Evolutionary conservation across 2,797 vertebrate species (phyloP).

Genomic region (Bovichtus variegatus): DNA sequence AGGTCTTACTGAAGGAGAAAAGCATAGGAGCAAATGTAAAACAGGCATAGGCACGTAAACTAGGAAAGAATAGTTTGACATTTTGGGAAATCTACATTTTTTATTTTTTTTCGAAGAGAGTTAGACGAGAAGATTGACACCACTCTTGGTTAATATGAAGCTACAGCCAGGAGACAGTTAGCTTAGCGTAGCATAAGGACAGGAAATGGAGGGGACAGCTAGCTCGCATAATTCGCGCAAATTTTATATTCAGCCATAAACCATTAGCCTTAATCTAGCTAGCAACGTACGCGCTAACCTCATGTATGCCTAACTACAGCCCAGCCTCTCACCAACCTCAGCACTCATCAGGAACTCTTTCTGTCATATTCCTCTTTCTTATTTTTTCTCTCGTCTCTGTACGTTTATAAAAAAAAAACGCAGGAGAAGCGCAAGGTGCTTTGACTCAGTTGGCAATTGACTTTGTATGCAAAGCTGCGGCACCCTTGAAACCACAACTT

Average conservation of each 20-base stretch:
- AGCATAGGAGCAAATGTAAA: conserved; percentile 1
- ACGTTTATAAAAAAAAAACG: neutral
- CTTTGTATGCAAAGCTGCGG: no score
- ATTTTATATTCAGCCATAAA: neutral
- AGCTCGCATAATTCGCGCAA: neutral
- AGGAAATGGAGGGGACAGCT: no score
- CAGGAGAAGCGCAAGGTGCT: neutral
- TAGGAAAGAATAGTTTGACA: neutral
- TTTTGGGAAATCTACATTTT: neutral
- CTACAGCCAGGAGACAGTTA: no score
- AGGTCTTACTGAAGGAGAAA: conserved; percentile 59
- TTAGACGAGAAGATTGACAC: neutral
- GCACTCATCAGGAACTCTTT: neutral
- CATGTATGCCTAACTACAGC: neutral
- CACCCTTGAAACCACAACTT: no score
- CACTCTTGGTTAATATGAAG: no score
- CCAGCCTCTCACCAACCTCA: neutral
- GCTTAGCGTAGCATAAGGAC: no score
- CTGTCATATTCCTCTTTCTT: neutral
- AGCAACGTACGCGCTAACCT: neutral
- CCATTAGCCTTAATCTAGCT: neutral
- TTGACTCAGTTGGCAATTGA: neutral
- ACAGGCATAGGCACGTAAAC: neutral
- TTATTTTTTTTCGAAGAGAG: neutral
- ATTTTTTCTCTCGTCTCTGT: neutral